Evolutionary conservation across 2,888 invertebrate genomes (phyloP).

Genomic region (Cryptus viduatorius): DNA sequence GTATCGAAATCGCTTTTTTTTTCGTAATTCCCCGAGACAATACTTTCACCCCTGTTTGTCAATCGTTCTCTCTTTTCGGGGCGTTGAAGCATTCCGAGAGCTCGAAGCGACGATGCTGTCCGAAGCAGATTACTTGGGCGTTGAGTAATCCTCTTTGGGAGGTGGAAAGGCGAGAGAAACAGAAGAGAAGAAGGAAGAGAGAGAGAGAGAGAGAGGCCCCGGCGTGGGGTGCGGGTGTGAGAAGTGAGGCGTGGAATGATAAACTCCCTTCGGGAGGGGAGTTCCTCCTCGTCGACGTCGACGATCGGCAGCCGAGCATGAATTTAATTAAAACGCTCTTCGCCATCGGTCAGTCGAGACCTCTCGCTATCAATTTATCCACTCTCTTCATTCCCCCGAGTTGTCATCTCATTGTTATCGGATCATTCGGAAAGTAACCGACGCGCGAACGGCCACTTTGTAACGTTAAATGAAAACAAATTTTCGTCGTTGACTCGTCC

Average conservation of each 20-base stretch:
- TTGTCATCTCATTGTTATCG: constrained; percentile 25
- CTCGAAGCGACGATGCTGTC: constrained; percentile 51
- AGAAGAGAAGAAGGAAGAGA: constrained; percentile 18
- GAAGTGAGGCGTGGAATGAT: constrained; percentile 60
- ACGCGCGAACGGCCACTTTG: constrained; percentile 3
- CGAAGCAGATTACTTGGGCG: constrained; percentile 57
- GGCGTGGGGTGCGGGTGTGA: constrained; percentile 9
- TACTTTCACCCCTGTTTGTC: constrained; percentile 32
- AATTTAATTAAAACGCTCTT: constrained; percentile 69
- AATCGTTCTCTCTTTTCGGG: constrained; percentile 15
- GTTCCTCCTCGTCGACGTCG: constrained; percentile 59
- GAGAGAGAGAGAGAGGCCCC: too few species aligned
- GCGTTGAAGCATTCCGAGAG: background rate
- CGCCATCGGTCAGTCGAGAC: constrained; percentile 56
- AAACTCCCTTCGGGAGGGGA: constrained; percentile 66
- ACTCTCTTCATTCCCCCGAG: background rate
- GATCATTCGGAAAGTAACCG: constrained; percentile 32
- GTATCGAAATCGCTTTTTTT: constrained; percentile 18
- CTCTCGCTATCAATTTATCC: constrained; percentile 42
- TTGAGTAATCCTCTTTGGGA: constrained; percentile 60
- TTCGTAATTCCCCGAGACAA: constrained; percentile 1
- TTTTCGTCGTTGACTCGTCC: constrained; percentile 15
- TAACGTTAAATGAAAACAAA: constrained; percentile 12
- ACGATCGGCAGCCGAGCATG: constrained; percentile 68
- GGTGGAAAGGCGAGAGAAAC: constrained; percentile 54